Base-by-base conservation (phyloP, 2,113 vertebrate species). In the Pygoscelis antarcticus region DNA sequence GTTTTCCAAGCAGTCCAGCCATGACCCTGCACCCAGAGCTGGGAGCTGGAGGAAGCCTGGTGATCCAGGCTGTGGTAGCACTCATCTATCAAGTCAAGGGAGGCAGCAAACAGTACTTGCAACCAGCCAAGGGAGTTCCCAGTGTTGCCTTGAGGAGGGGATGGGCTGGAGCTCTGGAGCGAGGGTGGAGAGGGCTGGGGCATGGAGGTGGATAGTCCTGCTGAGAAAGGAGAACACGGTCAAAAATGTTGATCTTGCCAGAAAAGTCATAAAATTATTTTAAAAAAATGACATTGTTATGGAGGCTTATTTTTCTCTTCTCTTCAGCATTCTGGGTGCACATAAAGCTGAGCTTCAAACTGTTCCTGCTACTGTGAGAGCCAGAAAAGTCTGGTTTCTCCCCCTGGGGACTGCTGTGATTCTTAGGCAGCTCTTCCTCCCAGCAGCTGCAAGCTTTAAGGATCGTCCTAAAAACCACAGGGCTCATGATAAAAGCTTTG, bases 201-300 rank as follows among this genome's bases (percentile, higher is more conserved):
- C 18, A 19, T 5, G 34, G 62, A n/a, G 27, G 6, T 38, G 26
- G 14, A 25, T 1, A 6, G 11, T 38, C 11, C 75, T 85, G 22
- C 34, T 69, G 36, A 38, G 44, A 60, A 47, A 78, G 54, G 10
- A 82, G 36, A 75, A 46, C 36, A 8, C 16, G 6, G 46, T 12
- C 20, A 17, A 34, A 58, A 89, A 22, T 0, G 1, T 9, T 30
- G 26, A 90, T 23, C 16, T 83, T 42, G 62, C 13, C 61, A 76
- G 38, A 58, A 36, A 55, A 71, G 13, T 8, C 25, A 46, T 8
- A 19, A 18, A 16, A 19, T 9, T 7, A 3, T 27, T 72, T 51
- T 1, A 2, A 15, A 46, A 22, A 27, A n/a, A 1, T 1, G 11
- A 55, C 64, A 22, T n/a, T 2, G 0, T 23, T 26, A 13, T 32